phyloP scores from a whole-genome alignment of 2,888 invertebrate genomes.

The Erebia ligea region DNA sequence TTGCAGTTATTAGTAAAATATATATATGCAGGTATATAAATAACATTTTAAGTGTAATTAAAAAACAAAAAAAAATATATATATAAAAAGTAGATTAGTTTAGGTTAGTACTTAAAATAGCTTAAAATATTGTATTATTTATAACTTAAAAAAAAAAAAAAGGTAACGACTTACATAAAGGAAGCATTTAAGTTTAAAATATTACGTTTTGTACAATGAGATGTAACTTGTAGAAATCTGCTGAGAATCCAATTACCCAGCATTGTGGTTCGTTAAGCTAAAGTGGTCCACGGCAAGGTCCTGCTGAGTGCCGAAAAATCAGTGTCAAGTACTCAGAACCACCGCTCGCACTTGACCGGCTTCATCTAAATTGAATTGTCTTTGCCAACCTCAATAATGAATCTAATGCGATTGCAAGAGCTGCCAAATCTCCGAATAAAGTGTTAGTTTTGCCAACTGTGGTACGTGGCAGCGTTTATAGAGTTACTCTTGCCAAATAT shows the following conservation, averaged over 20 bases:
- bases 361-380: slow-evolving; percentile 25
- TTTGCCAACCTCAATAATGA: slow-evolving; percentile 26
- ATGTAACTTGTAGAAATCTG: neutral
- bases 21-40: too few species aligned
- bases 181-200: too few species aligned
- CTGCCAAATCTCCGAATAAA: slow-evolving; percentile 27
- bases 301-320: slow-evolving; percentile 17
- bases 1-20: too few species aligned
- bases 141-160: too few species aligned
- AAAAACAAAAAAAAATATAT: too few species aligned
- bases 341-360: slow-evolving; percentile 21
- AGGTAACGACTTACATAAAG: too few species aligned
- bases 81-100: too few species aligned
- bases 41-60: too few species aligned
- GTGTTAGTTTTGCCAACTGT: slow-evolving; percentile 27
- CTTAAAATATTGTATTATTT: too few species aligned
- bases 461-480: slow-evolving; percentile 13
- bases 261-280: slow-evolving; percentile 24
- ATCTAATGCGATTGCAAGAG: slow-evolving; percentile 26
- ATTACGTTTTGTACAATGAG: neutral
- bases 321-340: slow-evolving; percentile 15
- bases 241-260: slow-evolving; percentile 5
- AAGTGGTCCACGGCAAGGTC: slow-evolving; percentile 15
- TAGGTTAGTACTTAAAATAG: too few species aligned
- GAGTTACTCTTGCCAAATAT: slow-evolving; percentile 13